phyloP scores from a whole-genome alignment of 2,113 vertebrate species.

The Forbesichthys agassizii region DNA sequence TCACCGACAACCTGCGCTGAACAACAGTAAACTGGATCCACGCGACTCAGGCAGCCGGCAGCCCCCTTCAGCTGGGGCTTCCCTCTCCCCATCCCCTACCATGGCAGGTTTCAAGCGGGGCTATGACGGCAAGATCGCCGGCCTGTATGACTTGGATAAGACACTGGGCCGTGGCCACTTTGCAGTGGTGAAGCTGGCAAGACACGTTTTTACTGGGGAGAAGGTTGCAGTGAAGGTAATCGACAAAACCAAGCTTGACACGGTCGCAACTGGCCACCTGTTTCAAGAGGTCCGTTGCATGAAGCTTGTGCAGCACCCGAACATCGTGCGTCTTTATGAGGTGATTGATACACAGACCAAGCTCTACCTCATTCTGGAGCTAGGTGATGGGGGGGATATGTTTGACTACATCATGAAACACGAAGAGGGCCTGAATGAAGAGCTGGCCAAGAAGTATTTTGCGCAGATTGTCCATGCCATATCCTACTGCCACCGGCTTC shows the following conservation, averaged over 20 bases:
- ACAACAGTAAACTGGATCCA: constrained; percentile 78
- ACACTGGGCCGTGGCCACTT: constrained; percentile 96
- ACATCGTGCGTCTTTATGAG: constrained; percentile 96
- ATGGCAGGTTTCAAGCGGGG: constrained; percentile 98
- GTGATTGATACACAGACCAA: constrained; percentile 99
- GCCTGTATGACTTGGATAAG: constrained; percentile 97
- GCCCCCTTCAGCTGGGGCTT: constrained; percentile 41
- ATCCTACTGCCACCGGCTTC: constrained; percentile 97
- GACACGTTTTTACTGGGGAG: constrained; percentile 97
- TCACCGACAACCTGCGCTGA: constrained; percentile 67
- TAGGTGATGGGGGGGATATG: constrained; percentile 97
- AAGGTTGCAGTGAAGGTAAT: constrained; percentile 99
- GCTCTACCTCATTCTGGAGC: constrained; percentile 95
- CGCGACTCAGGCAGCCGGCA: constrained; percentile 37
- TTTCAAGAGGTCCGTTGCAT: constrained; percentile 98
- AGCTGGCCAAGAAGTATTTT: constrained; percentile 96
- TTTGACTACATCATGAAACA: constrained; percentile 99
- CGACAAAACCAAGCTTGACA: constrained; percentile 97
- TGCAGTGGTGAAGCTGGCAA: constrained; percentile 95
- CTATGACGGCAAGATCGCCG: constrained; percentile 97
- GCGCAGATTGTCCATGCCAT: constrained; percentile 98
- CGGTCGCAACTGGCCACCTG: constrained; percentile 92
- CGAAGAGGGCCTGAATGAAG: constrained; percentile 94
- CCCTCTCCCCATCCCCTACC: constrained; percentile 59
- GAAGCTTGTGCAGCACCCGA: constrained; percentile 97